These are phyloP conservation scores for Tetrax tetrax DNA, from an alignment of 2,113 vertebrate genomes.

Conservation along the genomic window DNA sequence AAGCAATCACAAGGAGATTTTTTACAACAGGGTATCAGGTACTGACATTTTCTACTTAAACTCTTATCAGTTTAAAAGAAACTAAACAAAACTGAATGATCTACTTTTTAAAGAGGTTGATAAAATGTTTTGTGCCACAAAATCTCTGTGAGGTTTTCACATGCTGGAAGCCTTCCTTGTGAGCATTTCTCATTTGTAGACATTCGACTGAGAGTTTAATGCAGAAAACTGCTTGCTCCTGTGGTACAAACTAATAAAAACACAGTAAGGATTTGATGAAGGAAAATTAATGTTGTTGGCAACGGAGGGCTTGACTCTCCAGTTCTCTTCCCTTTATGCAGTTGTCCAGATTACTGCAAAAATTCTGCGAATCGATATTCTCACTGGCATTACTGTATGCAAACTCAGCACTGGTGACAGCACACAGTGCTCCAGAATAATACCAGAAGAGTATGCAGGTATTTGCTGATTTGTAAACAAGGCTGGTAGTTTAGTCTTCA, in stretches of 20 bases:
- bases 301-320: background rate
- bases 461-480: slow-evolving; percentile 49
- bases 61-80: background rate
- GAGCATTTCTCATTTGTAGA: background rate
- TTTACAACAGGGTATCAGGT: background rate
- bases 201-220: background rate
- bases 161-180: background rate
- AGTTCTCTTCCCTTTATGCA: background rate
- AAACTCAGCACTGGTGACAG: background rate
- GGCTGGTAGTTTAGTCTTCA: slow-evolving; percentile 28
- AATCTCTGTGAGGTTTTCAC: background rate
- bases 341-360: background rate
- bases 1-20: background rate
- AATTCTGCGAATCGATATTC: background rate
- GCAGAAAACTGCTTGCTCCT: background rate
- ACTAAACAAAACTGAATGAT: background rate
- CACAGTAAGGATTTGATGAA: background rate
- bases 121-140: background rate
- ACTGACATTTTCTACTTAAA: background rate
- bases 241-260: background rate
- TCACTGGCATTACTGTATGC: background rate
- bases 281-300: background rate
- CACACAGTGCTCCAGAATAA: background rate
- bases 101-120: background rate
- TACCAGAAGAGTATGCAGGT: background rate